Percentiles rank a stretch among this genome's conserved stretches.
Evolutionary conservation across 2,113 vertebrate species (phyloP).

Genomic region (Callipepla californica): DNA sequence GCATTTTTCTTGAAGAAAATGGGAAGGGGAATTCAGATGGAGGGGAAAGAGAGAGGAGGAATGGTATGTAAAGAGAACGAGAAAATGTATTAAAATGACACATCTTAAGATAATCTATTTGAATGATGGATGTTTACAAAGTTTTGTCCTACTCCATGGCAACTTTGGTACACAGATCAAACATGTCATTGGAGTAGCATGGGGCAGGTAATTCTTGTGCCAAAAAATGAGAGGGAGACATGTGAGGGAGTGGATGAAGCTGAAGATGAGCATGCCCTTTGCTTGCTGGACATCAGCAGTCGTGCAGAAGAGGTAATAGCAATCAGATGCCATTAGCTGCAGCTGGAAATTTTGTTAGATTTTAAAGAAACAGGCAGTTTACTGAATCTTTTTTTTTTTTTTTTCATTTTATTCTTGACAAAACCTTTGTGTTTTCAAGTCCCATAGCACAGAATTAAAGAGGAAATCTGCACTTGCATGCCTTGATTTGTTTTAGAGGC

Average conservation of each 20-base stretch:
- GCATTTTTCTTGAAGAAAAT: not conserved
- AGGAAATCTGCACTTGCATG: not conserved
- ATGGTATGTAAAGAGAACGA: not conserved
- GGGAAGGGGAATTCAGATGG: not conserved
- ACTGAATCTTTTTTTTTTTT: not conserved
- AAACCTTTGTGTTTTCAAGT: not conserved
- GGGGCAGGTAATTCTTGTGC: conserved; percentile 57
- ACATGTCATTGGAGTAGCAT: not conserved
- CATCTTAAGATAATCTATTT: conserved; percentile 55
- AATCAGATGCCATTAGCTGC: not conserved
- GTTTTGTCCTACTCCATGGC: conserved; percentile 68
- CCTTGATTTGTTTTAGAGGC: not conserved
- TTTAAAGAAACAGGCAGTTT: not conserved
- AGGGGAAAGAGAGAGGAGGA: not conserved
- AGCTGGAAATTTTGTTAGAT: not conserved
- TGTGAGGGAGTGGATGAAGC: not conserved
- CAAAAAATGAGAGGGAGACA: not conserved
- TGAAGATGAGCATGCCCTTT: not conserved
- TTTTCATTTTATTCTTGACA: not conserved
- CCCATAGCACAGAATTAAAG: not conserved
- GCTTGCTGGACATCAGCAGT: not conserved
- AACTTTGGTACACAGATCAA: conserved; percentile 43
- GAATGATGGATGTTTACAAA: conserved; percentile 29
- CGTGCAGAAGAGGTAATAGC: not conserved
- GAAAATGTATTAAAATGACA: not conserved